These are phyloP conservation scores for Xerus inauris DNA, from an alignment of 2,113 vertebrate genomes.

Conservation along the genomic window DNA sequence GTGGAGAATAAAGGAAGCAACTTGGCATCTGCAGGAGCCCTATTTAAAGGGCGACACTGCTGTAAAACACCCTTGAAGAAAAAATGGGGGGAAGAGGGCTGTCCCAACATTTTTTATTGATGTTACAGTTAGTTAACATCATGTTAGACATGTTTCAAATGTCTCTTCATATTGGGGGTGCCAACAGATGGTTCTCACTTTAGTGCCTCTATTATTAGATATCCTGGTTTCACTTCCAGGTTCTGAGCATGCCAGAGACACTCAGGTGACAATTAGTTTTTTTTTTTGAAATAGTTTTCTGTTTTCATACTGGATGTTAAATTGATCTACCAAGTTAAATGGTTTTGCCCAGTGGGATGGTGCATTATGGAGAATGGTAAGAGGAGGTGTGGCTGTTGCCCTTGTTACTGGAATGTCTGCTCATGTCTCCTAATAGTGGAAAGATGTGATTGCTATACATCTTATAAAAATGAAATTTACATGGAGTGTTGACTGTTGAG, in stretches of 20 bases:
- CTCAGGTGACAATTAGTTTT: not conserved
- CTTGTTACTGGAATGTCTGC: not conserved
- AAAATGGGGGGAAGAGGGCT: not conserved
- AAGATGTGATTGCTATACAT: not conserved
- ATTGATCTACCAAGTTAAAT: not conserved
- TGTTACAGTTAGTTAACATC: not conserved
- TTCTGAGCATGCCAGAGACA: slow-evolving; percentile 26
- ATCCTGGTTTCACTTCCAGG: slow-evolving; percentile 63
- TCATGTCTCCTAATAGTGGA: not conserved
- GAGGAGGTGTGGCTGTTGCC: not conserved
- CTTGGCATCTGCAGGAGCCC: not conserved
- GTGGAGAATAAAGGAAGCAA: not conserved
- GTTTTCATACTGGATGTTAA: not conserved
- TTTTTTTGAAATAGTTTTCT: slow-evolving; percentile 15
- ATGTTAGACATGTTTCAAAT: not conserved
- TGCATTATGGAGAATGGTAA: not conserved
- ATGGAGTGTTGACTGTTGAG: not conserved
- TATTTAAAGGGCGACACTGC: not conserved
- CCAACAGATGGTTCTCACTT: not conserved
- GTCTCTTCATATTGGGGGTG: not conserved
- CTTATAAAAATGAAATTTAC: not conserved
- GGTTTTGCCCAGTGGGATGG: not conserved
- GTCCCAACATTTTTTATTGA: not conserved
- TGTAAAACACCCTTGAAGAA: not conserved
- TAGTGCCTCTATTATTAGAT: slow-evolving; percentile 38